A percentile compares a stretch with the other conserved stretches of the same genome.
Evolutionary conservation across 2,888 invertebrate species (phyloP).

Genomic region (Danaus chrysippus): DNA sequence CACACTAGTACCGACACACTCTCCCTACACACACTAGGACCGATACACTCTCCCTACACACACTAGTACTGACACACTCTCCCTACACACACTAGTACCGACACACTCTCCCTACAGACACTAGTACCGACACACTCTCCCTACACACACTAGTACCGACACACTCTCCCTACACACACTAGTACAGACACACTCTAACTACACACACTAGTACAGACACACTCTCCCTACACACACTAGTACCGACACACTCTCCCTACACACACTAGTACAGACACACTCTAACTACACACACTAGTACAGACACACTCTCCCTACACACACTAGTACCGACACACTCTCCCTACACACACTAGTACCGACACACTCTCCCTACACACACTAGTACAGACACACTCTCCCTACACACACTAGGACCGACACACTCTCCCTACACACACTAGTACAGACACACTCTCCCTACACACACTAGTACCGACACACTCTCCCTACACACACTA

Average conservation of each 20-base stretch:
- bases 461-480: too few species aligned
- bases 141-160: conserved; percentile 69
- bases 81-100: conserved; percentile 72
- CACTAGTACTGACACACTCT: conserved; percentile 44
- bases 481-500: too few species aligned
- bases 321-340: too few species aligned
- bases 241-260: background rate
- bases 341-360: too few species aligned
- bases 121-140: background rate
- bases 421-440: too few species aligned
- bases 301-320: conserved; percentile 23
- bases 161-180: too few species aligned
- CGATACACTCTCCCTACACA: conserved; percentile 37
- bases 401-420: too few species aligned
- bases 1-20: conserved; percentile 69
- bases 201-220: background rate
- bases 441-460: too few species aligned
- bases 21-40: conserved; percentile 45
- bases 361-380: too few species aligned
- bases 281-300: too few species aligned
- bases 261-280: background rate
- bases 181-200: conserved; percentile 37
- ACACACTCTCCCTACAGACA: conserved; percentile 29
- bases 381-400: too few species aligned
- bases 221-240: too few species aligned